A percentile compares a stretch with the other conserved stretches of the same genome.
Evolutionary conservation across 2,113 vertebrate species (phyloP).

Genomic region (Tautogolabrus adspersus): DNA sequence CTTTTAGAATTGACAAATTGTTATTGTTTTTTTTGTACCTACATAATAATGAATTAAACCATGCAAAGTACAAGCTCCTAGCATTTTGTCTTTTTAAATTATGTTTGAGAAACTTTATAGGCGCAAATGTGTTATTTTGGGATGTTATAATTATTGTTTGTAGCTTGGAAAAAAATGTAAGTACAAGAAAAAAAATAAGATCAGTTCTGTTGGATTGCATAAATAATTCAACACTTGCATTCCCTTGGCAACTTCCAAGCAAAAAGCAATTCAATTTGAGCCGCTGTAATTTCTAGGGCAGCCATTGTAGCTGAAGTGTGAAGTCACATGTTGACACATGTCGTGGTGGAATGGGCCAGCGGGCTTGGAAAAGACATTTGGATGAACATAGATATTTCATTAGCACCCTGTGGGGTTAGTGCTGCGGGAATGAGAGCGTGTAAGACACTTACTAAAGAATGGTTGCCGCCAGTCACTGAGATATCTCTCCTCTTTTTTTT

Average conservation of each 20-base stretch:
- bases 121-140: constrained; percentile 17
- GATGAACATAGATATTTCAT: constrained; percentile 95
- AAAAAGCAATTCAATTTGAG: constrained; percentile 72
- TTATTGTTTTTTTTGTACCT: constrained; percentile 12
- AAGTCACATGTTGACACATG: constrained; percentile 88
- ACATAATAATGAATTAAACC: constrained; percentile 22
- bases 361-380: constrained; percentile 91
- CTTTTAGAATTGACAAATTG: constrained; percentile 31
- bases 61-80: neutral
- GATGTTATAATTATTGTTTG: constrained; percentile 44
- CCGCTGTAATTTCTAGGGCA: constrained; percentile 73
- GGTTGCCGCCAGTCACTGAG: constrained; percentile 85
- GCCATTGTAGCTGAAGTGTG: constrained; percentile 74
- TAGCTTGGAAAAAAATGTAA: constrained; percentile 29
- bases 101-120: constrained; percentile 2
- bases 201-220: constrained; percentile 71
- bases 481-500: constrained; percentile 71
- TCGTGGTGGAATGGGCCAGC: constrained; percentile 83
- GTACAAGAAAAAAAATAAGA: constrained; percentile 16
- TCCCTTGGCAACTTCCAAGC: constrained; percentile 58
- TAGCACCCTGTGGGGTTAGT: constrained; percentile 91
- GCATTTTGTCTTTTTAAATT: constrained; percentile 9
- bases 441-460: constrained; percentile 82
- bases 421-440: constrained; percentile 81
- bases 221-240: constrained; percentile 68